These are phyloP conservation scores for Tanypteryx hageni DNA, from an alignment of 2,888 invertebrate species.

Conservation along the genomic window DNA sequence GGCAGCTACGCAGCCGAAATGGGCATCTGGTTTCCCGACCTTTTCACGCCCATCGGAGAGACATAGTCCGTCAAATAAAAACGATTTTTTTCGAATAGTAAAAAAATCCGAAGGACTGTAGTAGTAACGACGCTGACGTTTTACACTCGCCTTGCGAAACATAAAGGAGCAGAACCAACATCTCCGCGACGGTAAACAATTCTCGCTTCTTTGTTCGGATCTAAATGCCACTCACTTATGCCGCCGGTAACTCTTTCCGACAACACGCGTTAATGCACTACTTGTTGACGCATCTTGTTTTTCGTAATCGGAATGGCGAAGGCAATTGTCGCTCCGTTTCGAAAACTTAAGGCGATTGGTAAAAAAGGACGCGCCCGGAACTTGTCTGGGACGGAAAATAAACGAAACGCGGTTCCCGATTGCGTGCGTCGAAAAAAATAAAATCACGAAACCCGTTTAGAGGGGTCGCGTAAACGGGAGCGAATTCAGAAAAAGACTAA, in stretches of 20 bases:
- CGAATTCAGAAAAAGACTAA: background rate
- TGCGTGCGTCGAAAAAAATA: background rate
- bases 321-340: background rate
- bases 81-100: too few relatives aligned
- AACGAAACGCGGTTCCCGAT: background rate
- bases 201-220: constrained; percentile 21
- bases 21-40: too few relatives aligned
- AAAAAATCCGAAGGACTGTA: too few relatives aligned
- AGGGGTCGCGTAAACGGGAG: background rate
- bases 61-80: too few relatives aligned
- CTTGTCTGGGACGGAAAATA: background rate
- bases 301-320: background rate
- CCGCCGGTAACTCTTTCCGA: background rate
- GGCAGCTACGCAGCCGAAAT: too few relatives aligned
- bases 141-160: background rate
- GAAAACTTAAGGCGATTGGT: background rate
- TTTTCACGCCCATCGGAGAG: too few relatives aligned
- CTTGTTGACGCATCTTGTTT: background rate
- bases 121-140: background rate
- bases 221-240: constrained; percentile 8
- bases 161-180: background rate
- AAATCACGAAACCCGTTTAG: background rate
- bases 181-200: background rate
- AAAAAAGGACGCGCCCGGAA: background rate
- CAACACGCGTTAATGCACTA: background rate